Conservation (phyloP, 2,888 invertebrate species). For the Therioaphis trifolii region DNA sequence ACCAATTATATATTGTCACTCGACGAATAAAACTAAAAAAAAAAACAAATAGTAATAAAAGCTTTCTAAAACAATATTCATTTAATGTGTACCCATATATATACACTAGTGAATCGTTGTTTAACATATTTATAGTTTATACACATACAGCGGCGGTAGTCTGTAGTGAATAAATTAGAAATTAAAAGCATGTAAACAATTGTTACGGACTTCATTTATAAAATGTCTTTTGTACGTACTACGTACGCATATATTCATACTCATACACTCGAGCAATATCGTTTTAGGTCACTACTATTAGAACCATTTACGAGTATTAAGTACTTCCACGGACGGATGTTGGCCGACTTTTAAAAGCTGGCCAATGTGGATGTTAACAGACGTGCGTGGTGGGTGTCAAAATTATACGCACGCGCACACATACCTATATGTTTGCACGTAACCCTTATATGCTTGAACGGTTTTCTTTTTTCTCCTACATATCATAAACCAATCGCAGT, state of each 20-base stretch:
- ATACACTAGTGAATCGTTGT: constrained; percentile 10
- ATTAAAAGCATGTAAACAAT: constrained; percentile 41
- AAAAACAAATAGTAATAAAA: not conserved
- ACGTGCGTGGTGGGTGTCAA: too few relatives aligned
- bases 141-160: not conserved
- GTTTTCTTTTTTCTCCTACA: too few relatives aligned
- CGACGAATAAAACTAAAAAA: constrained; percentile 3
- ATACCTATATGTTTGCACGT: too few relatives aligned
- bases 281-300: not conserved
- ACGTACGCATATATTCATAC: too few relatives aligned
- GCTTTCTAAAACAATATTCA: constrained; percentile 37
- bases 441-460: too few relatives aligned
- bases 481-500: too few relatives aligned
- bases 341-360: not conserved
- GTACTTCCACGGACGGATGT: too few relatives aligned
- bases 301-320: not conserved
- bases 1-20: not conserved
- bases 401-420: too few relatives aligned
- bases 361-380: too few relatives aligned
- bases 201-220: not conserved
- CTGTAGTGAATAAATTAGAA: constrained; percentile 50
- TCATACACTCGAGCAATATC: not conserved
- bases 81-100: constrained; percentile 5
- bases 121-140: constrained; percentile 36
- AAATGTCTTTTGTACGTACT: not conserved